Base-by-base conservation (phyloP, 2,888 invertebrate genomes). In the Phalangium opilio region DNA sequence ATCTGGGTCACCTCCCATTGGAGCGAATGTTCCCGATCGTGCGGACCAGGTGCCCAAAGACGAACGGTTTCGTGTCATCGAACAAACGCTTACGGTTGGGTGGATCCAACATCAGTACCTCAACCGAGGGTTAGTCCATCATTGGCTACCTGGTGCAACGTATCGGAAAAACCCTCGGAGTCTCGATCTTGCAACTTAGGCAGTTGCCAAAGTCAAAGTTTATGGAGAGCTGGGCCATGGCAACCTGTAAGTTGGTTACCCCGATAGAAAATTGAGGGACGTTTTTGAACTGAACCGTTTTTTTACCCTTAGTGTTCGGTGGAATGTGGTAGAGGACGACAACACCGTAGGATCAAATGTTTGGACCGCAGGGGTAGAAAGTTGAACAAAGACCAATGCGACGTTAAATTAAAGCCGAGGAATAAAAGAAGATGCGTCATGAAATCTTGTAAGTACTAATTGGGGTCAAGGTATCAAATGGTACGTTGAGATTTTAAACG, bases 1-100 rank as follows among this genome's bases (percentile, higher is more conserved):
- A 65, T 67, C 49, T 76, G 75, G 75, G 65, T 70, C 40, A 67
- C 70, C 48, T 67, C 68, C 43, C 63, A 70, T 47, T 77, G 77
- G 77, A 72, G 73, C 44, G 67, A 77, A 76, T 79, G 79, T 62
- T 76, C 78, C 1, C 63, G 66, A 12, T 66, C 69, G 17, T 79
- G 79, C 59, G 76, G 74, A 2, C 62, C 65, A 17, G 79, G 79
- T 1, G 58, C 70, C 10, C 75, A 75, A 60, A 65, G 61, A 12
- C 69, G 79, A 3, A 66, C 68, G 17, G 75, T 77, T 3, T 70
- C 71, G 1, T 79, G 79, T 57, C 76, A 78, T 60, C 68, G 70
- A 32, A 68, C 72, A 1, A 69, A 72, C 59, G 59, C 59, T n/a
- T 70, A 68, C 35, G 73, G 73, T n/a, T 67, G 71, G 63, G 60